phyloP scores from a whole-genome alignment of 2,113 vertebrate species.

The Misgurnus anguillicaudatus region DNA sequence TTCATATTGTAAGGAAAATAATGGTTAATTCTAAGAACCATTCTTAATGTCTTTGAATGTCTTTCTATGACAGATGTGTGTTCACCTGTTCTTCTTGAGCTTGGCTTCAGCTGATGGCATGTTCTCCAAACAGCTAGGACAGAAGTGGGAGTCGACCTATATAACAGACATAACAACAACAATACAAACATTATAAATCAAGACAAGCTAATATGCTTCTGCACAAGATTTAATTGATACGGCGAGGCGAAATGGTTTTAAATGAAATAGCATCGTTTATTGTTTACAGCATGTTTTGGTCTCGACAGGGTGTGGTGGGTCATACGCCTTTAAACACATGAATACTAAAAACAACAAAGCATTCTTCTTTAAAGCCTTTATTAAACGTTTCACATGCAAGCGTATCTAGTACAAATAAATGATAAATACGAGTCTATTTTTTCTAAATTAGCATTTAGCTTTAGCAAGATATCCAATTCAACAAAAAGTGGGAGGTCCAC shows the following conservation, averaged over 20 bases:
- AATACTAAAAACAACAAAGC: background rate
- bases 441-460: slow-evolving; percentile 15
- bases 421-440: background rate
- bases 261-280: too few relatives aligned
- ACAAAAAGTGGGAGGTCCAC: background rate
- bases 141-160: slow-evolving; percentile 98
- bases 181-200: background rate
- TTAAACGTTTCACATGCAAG: background rate
- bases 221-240: background rate
- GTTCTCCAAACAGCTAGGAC: slow-evolving; percentile 97
- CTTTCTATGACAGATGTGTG: background rate
- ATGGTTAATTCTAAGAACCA: too few relatives aligned
- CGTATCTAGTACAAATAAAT: background rate
- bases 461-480: background rate
- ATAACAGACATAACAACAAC: slow-evolving; percentile 36
- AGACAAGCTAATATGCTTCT: background rate
- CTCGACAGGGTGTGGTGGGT: background rate
- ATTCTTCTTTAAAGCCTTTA: background rate
- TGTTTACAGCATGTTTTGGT: too few relatives aligned
- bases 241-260: background rate
- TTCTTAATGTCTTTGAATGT: too few relatives aligned
- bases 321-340: background rate
- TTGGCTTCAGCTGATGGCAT: slow-evolving; percentile 99
- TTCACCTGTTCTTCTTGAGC: slow-evolving; percentile 96
- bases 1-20: too few relatives aligned